These are phyloP conservation scores for Oryzias sinensis DNA, from an alignment of 2,797 vertebrate genomes.

Conservation along the genomic window DNA sequence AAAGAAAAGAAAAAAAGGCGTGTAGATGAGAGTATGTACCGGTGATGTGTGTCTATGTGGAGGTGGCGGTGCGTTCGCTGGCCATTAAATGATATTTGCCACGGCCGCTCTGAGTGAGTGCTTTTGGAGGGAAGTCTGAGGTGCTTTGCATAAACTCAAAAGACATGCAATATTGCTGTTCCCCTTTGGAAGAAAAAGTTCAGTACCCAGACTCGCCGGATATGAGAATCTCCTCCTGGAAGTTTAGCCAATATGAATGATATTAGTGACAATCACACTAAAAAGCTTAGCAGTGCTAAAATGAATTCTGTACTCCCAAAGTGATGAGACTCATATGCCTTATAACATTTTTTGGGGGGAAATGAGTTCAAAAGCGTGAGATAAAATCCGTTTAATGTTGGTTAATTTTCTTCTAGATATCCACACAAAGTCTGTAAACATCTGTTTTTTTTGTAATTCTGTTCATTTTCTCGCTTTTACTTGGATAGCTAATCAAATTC, in stretches of 20 bases:
- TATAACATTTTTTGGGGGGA: conserved; percentile 12
- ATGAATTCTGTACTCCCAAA: conserved; percentile 52
- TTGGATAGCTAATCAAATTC: too few relatives aligned
- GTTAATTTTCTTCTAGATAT: conserved; percentile 9
- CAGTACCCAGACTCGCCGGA: conserved; percentile 52
- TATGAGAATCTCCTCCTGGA: conserved; percentile 73
- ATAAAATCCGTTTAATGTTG: conserved; percentile 10
- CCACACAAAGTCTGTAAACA: conserved; percentile 15
- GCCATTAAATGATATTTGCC: conserved; percentile 85
- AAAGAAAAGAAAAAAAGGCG: conserved; percentile 12
- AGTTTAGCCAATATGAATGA: conserved; percentile 66
- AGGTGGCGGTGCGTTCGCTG: conserved; percentile 71
- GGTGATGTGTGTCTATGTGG: conserved; percentile 21
- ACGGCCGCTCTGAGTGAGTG: conserved; percentile 74
- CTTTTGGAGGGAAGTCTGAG: conserved; percentile 81
- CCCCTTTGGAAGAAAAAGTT: conserved; percentile 54
- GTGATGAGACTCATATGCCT: conserved; percentile 37
- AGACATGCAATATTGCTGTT: conserved; percentile 69
- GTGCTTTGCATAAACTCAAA: conserved; percentile 73
- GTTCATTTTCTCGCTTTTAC: not conserved
- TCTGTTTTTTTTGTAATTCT: not conserved
- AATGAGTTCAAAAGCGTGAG: conserved; percentile 5
- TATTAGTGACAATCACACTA: conserved; percentile 71
- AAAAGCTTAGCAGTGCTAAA: conserved; percentile 55
- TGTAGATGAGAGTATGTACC: conserved; percentile 9